These are phyloP conservation scores for Heterocephalus glaber DNA, from an alignment of 2,113 vertebrate genomes.

Conservation along the genomic window DNA sequence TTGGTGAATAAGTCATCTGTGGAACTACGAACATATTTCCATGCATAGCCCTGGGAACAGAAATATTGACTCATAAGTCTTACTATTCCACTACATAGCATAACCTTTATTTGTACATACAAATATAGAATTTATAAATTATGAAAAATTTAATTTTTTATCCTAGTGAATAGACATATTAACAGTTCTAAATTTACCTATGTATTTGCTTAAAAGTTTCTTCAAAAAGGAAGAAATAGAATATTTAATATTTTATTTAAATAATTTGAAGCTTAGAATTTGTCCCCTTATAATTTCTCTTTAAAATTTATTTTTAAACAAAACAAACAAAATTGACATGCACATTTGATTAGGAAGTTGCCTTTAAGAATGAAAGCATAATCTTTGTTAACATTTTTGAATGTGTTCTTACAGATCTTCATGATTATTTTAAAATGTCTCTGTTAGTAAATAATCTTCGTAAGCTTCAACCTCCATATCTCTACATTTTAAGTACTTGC, in stretches of 20 bases:
- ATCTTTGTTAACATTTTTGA: neutral
- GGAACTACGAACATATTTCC: neutral
- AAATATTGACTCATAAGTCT: neutral
- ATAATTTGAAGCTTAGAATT: neutral
- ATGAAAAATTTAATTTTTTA: neutral
- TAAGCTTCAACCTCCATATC: neutral
- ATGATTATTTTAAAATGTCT: neutral
- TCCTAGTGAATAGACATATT: neutral
- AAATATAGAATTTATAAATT: neutral
- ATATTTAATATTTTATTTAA: neutral
- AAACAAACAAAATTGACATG: neutral
- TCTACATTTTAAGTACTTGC: neutral
- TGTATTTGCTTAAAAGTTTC: neutral
- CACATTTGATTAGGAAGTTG: neutral
- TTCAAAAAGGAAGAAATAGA: neutral
- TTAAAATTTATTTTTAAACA: neutral
- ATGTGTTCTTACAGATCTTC: neutral
- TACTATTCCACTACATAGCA: fast-evolving
- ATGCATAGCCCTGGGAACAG: neutral
- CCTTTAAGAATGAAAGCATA: neutral
- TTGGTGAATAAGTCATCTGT: neutral
- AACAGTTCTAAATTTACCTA: neutral
- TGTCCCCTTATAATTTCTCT: neutral
- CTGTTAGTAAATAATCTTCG: neutral
- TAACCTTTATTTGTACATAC: neutral